These are phyloP conservation scores for Ditylenchus dipsaci DNA, from an alignment of 1,140 invertebrate genomes.

Conservation along the genomic window DNA sequence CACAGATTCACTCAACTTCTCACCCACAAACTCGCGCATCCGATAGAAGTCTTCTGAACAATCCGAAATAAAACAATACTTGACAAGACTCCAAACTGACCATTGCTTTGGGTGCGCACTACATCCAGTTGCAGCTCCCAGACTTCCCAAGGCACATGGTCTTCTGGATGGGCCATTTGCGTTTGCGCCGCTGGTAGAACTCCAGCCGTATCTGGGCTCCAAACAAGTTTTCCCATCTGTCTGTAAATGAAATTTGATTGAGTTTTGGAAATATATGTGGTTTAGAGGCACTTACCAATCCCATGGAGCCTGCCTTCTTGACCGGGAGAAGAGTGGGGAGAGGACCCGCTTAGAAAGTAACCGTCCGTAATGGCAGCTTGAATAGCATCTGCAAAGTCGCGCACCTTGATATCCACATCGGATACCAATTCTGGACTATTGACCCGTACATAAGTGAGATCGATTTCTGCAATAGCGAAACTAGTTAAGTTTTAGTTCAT, in stretches of 20 bases:
- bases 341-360: conserved; percentile 29
- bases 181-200: conserved; percentile 42
- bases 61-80: background rate
- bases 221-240: conserved; percentile 41
- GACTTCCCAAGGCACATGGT: conserved; percentile 43
- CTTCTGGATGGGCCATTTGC: conserved; percentile 48
- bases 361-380: conserved; percentile 7
- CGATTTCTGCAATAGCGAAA: conserved; percentile 27
- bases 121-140: conserved; percentile 44
- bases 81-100: conserved; percentile 13
- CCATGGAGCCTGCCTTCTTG: conserved; percentile 26
- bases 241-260: conserved; percentile 16
- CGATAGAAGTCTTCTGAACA: conserved; percentile 43
- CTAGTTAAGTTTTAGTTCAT: too few species aligned
- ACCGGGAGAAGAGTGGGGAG: conserved; percentile 22
- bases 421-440: conserved; percentile 43
- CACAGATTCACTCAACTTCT: conserved; percentile 38
- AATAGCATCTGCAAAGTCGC: conserved; percentile 27
- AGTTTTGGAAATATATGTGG: background rate
- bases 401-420: conserved; percentile 38
- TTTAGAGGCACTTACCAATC: conserved; percentile 17
- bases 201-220: conserved; percentile 38
- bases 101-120: conserved; percentile 36
- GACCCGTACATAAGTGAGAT: conserved; percentile 50
- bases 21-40: conserved; percentile 45